These are phyloP conservation scores for Crypturellus tataupa DNA, from an alignment of 2,797 vertebrate genomes.

Conservation along the genomic window DNA sequence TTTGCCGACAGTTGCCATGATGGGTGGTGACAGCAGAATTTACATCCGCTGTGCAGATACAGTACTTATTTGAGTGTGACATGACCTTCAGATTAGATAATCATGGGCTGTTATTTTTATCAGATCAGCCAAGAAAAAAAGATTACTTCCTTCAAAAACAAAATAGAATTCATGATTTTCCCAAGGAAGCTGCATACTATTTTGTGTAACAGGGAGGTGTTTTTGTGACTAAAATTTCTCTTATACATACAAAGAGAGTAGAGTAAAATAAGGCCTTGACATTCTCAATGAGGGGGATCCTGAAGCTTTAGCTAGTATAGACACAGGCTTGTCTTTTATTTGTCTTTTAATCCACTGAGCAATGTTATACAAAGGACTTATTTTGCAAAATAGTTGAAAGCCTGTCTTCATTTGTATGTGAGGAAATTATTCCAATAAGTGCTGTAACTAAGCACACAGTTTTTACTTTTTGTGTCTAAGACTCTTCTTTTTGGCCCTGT, in stretches of 20 bases:
- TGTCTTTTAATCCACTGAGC: slow-evolving; percentile 24
- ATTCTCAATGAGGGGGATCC: slow-evolving; percentile 1
- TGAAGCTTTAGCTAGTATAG: slow-evolving; percentile 24
- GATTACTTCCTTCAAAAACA: slow-evolving; percentile 79
- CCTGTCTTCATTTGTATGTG: not conserved
- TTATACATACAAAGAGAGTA: not conserved
- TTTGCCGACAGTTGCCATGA: slow-evolving; percentile 20
- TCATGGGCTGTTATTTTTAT: slow-evolving; percentile 64
- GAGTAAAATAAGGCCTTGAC: slow-evolving; percentile 19
- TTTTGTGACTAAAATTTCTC: slow-evolving; percentile 52
- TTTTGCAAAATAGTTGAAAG: slow-evolving; percentile 10
- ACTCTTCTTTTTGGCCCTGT: not conserved
- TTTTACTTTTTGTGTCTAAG: not conserved
- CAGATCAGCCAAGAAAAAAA: slow-evolving; percentile 75
- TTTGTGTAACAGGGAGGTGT: not conserved
- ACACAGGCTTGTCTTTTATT: not conserved
- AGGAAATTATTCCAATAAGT: not conserved
- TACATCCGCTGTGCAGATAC: slow-evolving; percentile 42
- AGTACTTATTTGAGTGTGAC: slow-evolving; percentile 53
- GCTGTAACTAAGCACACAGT: not conserved
- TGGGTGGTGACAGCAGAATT: slow-evolving; percentile 30
- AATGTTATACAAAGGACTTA: slow-evolving; percentile 23
- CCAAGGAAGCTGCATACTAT: slow-evolving; percentile 61
- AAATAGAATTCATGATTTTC: slow-evolving; percentile 68
- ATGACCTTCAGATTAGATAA: slow-evolving; percentile 77